Conservation (phyloP, 2,113 vertebrate genomes). For the Pangasianodon hypophthalmus region DNA sequence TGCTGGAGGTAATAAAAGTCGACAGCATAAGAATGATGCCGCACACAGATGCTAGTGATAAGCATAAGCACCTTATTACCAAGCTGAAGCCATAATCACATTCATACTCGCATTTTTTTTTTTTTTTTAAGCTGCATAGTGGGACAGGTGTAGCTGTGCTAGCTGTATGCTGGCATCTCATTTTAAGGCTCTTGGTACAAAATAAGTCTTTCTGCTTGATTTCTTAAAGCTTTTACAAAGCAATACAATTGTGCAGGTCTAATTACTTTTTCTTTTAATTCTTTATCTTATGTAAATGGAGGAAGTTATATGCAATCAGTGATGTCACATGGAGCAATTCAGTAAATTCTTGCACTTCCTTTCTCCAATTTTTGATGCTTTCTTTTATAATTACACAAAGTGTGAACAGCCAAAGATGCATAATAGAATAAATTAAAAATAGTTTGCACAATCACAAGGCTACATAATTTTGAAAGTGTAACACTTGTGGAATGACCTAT, state of each 20-base stretch:
- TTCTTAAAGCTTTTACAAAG: neutral
- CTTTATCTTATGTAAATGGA: neutral
- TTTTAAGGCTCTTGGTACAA: neutral
- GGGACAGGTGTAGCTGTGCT: neutral
- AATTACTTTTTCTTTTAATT: neutral
- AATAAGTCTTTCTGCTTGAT: neutral
- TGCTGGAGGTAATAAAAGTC: slow-evolving; percentile 36
- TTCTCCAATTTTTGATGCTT: neutral
- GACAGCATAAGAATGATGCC: slow-evolving; percentile 26
- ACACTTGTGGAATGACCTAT: neutral
- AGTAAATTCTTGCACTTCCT: neutral
- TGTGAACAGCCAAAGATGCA: neutral
- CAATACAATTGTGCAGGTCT: neutral
- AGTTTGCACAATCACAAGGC: neutral
- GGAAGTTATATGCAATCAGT: neutral
- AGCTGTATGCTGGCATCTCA: neutral
- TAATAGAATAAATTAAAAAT: neutral
- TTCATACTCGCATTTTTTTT: neutral
- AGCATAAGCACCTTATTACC: slow-evolving; percentile 25
- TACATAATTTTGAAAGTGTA: neutral
- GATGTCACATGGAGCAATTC: neutral
- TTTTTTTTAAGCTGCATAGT: slow-evolving; percentile 5
- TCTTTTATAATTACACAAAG: neutral
- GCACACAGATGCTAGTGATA: slow-evolving; percentile 35
- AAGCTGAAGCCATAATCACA: neutral